Evolutionary conservation across 2,113 vertebrate genomes (phyloP).

Genomic region (Phycodurus eques): DNA sequence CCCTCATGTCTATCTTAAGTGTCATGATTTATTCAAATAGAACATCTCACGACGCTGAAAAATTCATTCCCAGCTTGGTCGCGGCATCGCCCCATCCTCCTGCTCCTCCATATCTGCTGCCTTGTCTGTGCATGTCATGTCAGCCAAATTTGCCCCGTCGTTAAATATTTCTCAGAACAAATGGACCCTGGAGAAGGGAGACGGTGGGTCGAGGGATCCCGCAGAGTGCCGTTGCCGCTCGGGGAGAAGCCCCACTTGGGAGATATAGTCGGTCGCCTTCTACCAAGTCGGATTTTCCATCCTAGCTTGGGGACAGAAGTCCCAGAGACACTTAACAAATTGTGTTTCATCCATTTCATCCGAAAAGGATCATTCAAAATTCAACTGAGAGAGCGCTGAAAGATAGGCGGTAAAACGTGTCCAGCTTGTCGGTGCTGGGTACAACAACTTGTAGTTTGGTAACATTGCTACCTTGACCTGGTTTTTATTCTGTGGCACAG

Average conservation of each 20-base stretch:
- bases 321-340: constrained; percentile 68
- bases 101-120: constrained; percentile 46
- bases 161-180: constrained; percentile 91
- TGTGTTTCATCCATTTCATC: constrained; percentile 70
- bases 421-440: constrained; percentile 4
- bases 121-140: constrained; percentile 67
- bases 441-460: constrained; percentile 47
- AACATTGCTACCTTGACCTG: constrained; percentile 46
- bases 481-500: constrained; percentile 25
- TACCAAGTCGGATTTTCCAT: constrained; percentile 34
- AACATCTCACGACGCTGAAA: constrained; percentile 83
- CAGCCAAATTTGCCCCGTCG: constrained; percentile 72
- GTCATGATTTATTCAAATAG: constrained; percentile 85
- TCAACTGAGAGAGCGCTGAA: constrained; percentile 51
- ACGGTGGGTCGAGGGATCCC: constrained; percentile 42
- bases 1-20: constrained; percentile 77
- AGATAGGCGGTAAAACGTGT: constrained; percentile 38
- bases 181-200: constrained; percentile 67
- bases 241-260: constrained; percentile 55
- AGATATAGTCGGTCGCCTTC: constrained; percentile 40
- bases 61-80: constrained; percentile 76
- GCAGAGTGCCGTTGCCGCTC: constrained; percentile 33
- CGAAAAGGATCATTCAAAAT: constrained; percentile 73
- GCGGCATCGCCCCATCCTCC: constrained; percentile 71
- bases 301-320: constrained; percentile 67